Base-by-base conservation (phyloP, 2,888 invertebrate species). In the Drosophila bunnanda region DNA sequence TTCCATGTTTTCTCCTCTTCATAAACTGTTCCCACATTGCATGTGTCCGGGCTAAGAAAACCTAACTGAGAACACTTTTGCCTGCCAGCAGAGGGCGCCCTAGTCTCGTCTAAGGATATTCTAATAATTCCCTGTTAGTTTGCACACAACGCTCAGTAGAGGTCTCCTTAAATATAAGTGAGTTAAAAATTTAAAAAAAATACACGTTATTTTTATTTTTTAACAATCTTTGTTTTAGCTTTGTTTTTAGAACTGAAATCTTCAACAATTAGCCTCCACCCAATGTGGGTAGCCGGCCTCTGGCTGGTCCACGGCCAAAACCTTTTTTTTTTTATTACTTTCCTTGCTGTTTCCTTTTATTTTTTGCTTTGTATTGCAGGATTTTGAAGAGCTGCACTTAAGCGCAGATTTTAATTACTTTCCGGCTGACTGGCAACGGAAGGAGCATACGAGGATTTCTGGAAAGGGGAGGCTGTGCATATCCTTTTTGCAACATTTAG, bases 371-470 rank as follows among this genome's bases (percentile, higher is more conserved):
- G 43, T 72, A 64, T 64, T 66, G 58, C 25, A 46, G 56, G 56
- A 55, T 59, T 79, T 78, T 77, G 66, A 86, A 88, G 78, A 82
- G 71, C 75, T 85, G 83, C 83, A 83, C 83, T 83, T 83, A 88
- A 82, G 83, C 85, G 83, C 82, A 83, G 85, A 83, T 83, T 83
- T 83, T 83, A 83, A 83, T 83, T 83, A 83, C 85, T 88, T 83
- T 83, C 83, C 83, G 83, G 83, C 88, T 82, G 85, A 85, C 88
- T 79, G 88, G 86, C 79, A 82, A 66, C 75, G 81, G 83, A 80
- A 76, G 75, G 56, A 75, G 46, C 28, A 72, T 57, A 69, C 46
- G 74, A 43, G 34, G 46, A 38, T 50, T 61, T 20, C 62, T 32
- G 38, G 58, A 55, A 7, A 9, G 46, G 46, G 10, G n/a, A 2